Conservation (phyloP, 2,888 invertebrate species). For the Buathra laborator region DNA sequence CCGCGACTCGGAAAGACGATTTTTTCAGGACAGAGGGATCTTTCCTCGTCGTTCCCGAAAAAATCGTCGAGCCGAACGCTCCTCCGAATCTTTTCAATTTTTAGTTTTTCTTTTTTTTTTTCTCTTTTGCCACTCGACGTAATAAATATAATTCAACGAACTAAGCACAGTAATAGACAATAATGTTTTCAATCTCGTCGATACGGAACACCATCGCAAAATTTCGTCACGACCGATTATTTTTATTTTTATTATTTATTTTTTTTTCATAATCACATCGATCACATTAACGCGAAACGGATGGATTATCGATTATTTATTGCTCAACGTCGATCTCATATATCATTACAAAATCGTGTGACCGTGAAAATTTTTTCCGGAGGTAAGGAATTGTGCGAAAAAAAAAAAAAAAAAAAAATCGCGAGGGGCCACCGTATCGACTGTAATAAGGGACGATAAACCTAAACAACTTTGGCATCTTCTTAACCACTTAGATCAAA, state of each 20-base stretch:
- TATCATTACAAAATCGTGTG: conserved; percentile 30
- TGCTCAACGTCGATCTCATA: conserved; percentile 47
- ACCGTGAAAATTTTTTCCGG: not conserved
- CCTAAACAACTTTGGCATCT: conserved; percentile 85
- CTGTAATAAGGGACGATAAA: conserved; percentile 80
- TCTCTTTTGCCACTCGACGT: conserved; percentile 69
- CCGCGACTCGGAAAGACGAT: conserved; percentile 70
- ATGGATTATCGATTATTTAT: conserved; percentile 39
- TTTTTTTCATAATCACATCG: conserved; percentile 32
- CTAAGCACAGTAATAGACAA: conserved; percentile 73
- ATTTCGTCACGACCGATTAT: conserved; percentile 28
- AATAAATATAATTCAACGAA: conserved; percentile 82
- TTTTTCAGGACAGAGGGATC: conserved; percentile 74
- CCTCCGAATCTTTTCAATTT: conserved; percentile 21
- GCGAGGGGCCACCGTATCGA: conserved; percentile 64
- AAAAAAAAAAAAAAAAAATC: not conserved
- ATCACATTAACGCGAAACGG: conserved; percentile 26
- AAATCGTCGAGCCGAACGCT: conserved; percentile 69
- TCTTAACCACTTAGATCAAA: conserved; percentile 80
- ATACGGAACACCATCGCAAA: conserved; percentile 44
- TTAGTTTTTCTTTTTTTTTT: conserved; percentile 33
- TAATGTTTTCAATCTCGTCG: conserved; percentile 59
- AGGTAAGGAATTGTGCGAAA: not conserved
- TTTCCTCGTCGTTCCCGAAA: conserved; percentile 74
- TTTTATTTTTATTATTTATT: conserved; percentile 44